A percentile compares a stretch with the other conserved stretches of the same genome.
Evolutionary conservation across 2,888 invertebrate species (phyloP).

Genomic region (Escarpia spicata): DNA sequence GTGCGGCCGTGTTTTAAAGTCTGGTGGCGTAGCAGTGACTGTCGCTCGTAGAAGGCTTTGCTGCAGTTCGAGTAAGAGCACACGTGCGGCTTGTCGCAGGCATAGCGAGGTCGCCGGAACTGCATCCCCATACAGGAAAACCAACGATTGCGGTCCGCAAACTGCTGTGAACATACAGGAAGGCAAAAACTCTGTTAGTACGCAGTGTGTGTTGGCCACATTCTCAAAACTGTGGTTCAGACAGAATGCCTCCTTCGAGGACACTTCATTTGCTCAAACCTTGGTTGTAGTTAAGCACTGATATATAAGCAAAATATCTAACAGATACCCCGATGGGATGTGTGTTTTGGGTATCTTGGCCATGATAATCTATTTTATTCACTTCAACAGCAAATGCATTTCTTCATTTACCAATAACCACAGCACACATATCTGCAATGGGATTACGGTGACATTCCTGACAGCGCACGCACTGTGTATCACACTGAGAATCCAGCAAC

Average conservation of each 20-base stretch:
- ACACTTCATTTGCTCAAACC: background rate
- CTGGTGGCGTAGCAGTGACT: conserved; percentile 28
- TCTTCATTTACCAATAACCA: background rate
- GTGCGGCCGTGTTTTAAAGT: conserved; percentile 27
- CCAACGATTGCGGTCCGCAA: background rate
- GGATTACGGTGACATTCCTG: background rate
- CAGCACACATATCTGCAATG: background rate
- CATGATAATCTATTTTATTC: background rate
- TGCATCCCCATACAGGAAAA: background rate
- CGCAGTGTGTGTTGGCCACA: background rate
- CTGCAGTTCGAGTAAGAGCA: conserved; percentile 27
- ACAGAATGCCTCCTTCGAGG: background rate
- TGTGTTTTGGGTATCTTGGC: background rate
- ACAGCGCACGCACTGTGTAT: background rate
- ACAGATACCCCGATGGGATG: background rate
- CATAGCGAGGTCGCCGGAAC: background rate
- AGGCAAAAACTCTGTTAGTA: background rate
- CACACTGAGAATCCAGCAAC: background rate
- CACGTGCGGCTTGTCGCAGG: conserved; percentile 26
- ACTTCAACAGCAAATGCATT: background rate
- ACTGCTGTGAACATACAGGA: background rate
- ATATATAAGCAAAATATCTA: background rate
- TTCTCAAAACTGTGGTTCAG: background rate
- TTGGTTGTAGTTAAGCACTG: background rate
- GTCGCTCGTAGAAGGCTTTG: conserved; percentile 26